Conservation (phyloP, 2,113 vertebrate species). For the Pygoscelis adeliae region DNA sequence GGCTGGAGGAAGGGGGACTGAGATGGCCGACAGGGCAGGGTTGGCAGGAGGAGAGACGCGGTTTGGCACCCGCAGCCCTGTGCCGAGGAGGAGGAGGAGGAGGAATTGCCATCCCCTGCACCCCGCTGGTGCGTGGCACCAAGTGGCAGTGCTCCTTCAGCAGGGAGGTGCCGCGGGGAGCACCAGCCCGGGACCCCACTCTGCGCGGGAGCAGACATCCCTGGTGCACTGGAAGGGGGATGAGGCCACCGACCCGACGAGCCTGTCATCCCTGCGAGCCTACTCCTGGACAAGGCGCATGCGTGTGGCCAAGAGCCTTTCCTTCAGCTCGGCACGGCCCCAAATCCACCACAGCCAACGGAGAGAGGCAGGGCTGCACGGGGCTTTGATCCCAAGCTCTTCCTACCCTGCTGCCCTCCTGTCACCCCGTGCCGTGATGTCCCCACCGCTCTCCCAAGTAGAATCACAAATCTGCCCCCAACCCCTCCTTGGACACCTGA, state of each 20-base stretch:
- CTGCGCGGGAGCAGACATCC: background rate
- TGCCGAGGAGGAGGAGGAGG: accelerated
- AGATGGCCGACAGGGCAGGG: background rate
- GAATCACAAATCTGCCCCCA: background rate
- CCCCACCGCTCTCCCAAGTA: background rate
- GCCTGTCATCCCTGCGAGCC: background rate
- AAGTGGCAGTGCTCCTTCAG: background rate
- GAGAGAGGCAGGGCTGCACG: background rate
- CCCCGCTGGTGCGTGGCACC: background rate
- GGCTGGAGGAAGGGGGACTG: background rate
- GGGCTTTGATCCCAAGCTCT: background rate
- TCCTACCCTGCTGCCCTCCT: background rate
- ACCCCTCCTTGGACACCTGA: background rate
- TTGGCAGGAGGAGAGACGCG: background rate
- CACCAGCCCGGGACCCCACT: background rate
- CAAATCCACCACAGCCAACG: background rate
- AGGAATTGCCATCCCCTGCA: background rate
- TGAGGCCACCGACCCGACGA: accelerated
- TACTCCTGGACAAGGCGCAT: background rate
- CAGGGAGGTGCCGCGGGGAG: background rate
- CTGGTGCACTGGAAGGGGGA: background rate
- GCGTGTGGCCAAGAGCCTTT: background rate
- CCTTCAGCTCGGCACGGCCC: accelerated
- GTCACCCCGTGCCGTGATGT: background rate
- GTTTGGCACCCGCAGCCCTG: background rate